A percentile compares a stretch with the other conserved stretches of the same genome.
Conservation (phyloP, 1,140 invertebrate species). For the Aphaenogaster ashmeadi region DNA sequence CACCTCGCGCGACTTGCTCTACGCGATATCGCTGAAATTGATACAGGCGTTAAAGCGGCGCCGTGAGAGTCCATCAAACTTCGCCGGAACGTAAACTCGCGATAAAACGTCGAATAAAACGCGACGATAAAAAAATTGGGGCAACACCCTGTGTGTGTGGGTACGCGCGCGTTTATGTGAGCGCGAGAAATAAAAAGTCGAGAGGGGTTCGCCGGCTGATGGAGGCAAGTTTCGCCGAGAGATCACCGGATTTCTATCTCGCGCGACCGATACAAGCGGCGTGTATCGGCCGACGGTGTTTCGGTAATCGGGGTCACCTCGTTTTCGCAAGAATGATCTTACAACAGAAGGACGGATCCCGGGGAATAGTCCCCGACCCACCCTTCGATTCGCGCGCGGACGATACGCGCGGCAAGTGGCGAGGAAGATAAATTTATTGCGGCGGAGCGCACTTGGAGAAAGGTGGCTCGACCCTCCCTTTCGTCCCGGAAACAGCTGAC, state of each 20-base stretch:
- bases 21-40: conserved; percentile 59
- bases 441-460: not conserved
- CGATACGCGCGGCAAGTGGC: conserved; percentile 4
- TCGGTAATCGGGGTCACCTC: conserved; percentile 37
- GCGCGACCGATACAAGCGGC: not conserved
- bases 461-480: not conserved
- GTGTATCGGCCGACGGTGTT: not conserved
- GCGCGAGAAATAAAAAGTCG: conserved; percentile 23
- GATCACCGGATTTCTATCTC: conserved; percentile 27
- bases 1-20: not conserved
- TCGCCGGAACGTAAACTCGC: conserved; percentile 56
- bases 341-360: not conserved
- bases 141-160: conserved; percentile 1
- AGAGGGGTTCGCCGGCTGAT: conserved; percentile 3
- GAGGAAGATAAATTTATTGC: conserved; percentile 30
- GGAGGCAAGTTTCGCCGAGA: conserved; percentile 33
- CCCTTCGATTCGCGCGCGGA: not conserved
- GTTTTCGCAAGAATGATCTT: conserved; percentile 31
- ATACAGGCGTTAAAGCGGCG: conserved; percentile 68
- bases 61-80: conserved; percentile 69
- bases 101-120: conserved; percentile 59
- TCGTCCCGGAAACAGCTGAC: conserved; percentile 17
- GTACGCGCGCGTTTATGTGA: not conserved
- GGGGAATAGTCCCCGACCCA: not conserved
- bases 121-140: conserved; percentile 58